A percentile compares a stretch with the other conserved stretches of the same genome.
phyloP scores from a whole-genome alignment of 2,888 invertebrate species.

The Tyria jacobaeae region DNA sequence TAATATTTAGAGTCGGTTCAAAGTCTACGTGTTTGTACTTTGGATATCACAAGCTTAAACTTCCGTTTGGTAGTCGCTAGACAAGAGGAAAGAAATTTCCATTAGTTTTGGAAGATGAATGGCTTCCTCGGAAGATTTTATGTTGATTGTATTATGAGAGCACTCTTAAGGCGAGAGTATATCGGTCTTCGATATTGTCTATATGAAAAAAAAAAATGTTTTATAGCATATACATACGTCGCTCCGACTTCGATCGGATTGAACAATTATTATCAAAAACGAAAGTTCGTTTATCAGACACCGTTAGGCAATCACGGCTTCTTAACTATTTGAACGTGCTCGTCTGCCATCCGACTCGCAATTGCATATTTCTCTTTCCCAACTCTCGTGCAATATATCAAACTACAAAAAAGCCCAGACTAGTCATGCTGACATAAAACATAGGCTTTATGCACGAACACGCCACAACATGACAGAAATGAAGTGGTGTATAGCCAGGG shows the following conservation, averaged over 20 bases:
- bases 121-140: slow-evolving; percentile 23
- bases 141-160: slow-evolving; percentile 22
- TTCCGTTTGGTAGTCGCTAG: slow-evolving; percentile 22
- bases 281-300: neutral
- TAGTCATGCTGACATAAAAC: slow-evolving; percentile 35
- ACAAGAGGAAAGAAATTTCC: slow-evolving; percentile 26
- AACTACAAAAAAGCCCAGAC: slow-evolving; percentile 38
- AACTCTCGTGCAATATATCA: slow-evolving; percentile 27
- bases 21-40: slow-evolving; percentile 29
- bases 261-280: neutral
- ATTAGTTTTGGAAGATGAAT: slow-evolving; percentile 29
- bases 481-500: slow-evolving; percentile 39
- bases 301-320: neutral
- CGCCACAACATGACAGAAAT: slow-evolving; percentile 48
- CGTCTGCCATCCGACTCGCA: no score
- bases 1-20: slow-evolving; percentile 20
- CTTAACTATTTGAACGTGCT: no score
- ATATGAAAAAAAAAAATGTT: neutral
- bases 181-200: neutral
- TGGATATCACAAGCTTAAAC: slow-evolving; percentile 27
- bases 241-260: neutral
- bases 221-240: neutral
- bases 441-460: slow-evolving; percentile 46
- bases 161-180: slow-evolving; percentile 3
- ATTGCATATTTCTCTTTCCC: neutral